Evolutionary conservation across 2,888 invertebrate genomes (phyloP).

Genomic region (Octonoba sinensis): DNA sequence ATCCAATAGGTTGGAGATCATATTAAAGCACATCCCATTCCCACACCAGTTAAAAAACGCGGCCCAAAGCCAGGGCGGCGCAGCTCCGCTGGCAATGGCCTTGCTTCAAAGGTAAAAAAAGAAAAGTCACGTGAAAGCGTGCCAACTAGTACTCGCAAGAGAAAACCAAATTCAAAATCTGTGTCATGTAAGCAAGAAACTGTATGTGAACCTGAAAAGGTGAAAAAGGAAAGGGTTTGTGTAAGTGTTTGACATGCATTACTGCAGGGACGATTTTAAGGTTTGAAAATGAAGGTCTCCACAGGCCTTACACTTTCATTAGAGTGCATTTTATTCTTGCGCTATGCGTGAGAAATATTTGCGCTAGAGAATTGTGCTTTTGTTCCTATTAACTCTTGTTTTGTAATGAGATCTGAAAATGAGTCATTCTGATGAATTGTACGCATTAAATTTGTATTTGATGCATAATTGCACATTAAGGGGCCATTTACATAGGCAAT

Average conservation of each 20-base stretch:
- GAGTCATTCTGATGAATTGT: too few species aligned
- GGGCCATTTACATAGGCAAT: too few species aligned
- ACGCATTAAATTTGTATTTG: too few species aligned
- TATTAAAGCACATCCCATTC: slow-evolving; percentile 2
- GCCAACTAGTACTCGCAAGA: too few species aligned
- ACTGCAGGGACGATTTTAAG: neutral
- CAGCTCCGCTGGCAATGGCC: neutral
- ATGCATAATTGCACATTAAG: too few species aligned
- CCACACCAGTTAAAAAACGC: slow-evolving; percentile 7
- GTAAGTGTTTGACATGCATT: slow-evolving; percentile 34
- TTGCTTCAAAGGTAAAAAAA: slow-evolving; percentile 12
- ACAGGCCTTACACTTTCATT: too few species aligned
- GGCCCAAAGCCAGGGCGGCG: neutral
- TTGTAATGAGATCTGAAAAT: too few species aligned
- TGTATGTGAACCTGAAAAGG: neutral
- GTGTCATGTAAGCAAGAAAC: neutral
- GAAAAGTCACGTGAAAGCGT: neutral
- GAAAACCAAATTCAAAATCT: too few species aligned
- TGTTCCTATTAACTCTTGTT: too few species aligned
- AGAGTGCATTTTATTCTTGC: neutral
- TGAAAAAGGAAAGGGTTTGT: neutral
- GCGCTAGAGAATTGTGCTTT: too few species aligned
- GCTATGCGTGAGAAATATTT: neutral
- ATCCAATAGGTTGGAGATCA: slow-evolving; percentile 27
- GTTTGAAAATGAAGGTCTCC: too few species aligned